Evolutionary conservation across 2,888 invertebrate genomes (phyloP), one percentile per base, ranked within the genome.

Genomic region (Orthosia incerta): DNA sequence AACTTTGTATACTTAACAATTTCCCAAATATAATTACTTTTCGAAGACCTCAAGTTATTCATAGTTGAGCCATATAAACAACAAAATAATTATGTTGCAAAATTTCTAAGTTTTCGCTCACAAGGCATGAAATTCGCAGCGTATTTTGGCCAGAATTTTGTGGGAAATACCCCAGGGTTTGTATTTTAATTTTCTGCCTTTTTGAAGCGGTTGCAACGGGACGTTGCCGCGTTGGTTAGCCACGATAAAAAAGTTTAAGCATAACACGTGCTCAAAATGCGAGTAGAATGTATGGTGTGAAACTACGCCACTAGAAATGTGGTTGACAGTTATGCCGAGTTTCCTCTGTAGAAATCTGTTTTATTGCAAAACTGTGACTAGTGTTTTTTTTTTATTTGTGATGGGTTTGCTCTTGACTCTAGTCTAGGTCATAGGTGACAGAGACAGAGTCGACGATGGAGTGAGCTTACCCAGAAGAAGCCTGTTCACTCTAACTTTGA

Each of bases 101-200:
- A 73, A 63, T 73, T 60, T 75, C 50, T 71, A 53, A 67, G 74
- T 57, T 72, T 46, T 63, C 5, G 26, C 51, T 57, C 61, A 50
- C 68, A 69, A 57, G 50, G 66, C 65, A 75, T 53, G 16, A 77
- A 83, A 79, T 79, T 64, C 46, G 60, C 64, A 62, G 63, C 61
- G 71, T 71, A 61, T 78, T 78, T 83, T 80, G 51, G 26, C 63
- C 23, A 72, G 63, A 69, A 78, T 69, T 80, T 74, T 76, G 68
- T 71, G 65, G 71, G n/a, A 70, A 79, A 76, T 78, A 65, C 74
- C 84, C 76, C 7, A 53, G 81, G 78, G 84, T 70, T 74, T 71
- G 53, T 80, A 62, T 85, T 86, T 83, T 83, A 83, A 86, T 83
- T 81, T 86, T 84, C 74, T 80, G 80, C 84, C 66, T 74, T 78